A percentile compares a stretch with the other conserved stretches of the same genome.
Evolutionary conservation across 2,888 invertebrate genomes (phyloP).

Genomic region (Fragum whitleyi): DNA sequence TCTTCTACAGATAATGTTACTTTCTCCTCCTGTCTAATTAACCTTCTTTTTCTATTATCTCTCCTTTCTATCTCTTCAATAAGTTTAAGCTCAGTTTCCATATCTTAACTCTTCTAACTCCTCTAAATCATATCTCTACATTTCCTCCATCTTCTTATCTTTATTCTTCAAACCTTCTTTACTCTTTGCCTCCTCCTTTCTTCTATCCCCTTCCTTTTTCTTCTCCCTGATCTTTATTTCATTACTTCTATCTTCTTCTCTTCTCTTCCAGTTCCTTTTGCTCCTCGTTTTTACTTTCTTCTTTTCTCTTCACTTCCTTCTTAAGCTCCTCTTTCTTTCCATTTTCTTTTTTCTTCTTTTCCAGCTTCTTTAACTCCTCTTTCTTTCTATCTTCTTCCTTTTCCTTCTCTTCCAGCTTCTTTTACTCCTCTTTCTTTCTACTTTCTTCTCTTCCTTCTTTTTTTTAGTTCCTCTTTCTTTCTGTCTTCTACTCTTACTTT

Average conservation of each 20-base stretch:
- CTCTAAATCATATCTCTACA: not conserved
- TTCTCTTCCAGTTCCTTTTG: not conserved
- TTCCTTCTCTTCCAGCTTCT: not conserved
- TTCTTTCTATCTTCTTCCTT: too few species aligned
- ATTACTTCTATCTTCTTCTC: not conserved
- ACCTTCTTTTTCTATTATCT: too few species aligned
- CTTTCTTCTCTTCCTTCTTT: too few species aligned
- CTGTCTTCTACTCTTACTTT: not conserved
- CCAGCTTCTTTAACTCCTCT: too few species aligned
- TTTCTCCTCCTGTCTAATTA: too few species aligned
- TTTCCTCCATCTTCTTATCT: not conserved
- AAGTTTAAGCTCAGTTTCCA: not conserved
- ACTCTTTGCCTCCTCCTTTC: not conserved
- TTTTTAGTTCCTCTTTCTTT: too few species aligned
- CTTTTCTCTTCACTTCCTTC: not conserved
- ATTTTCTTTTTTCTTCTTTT: not conserved
- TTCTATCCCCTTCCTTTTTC: not conserved
- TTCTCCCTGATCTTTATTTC: not conserved
- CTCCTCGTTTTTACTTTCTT: not conserved
- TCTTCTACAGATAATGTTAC: too few species aligned
- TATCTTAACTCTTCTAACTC: not conserved
- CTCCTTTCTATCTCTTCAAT: too few species aligned
- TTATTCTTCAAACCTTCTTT: not conserved
- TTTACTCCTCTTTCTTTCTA: not conserved
- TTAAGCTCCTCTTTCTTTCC: not conserved